Evolutionary conservation across 2,797 vertebrate genomes (phyloP).

Genomic region (Corythornis leucogaster): DNA sequence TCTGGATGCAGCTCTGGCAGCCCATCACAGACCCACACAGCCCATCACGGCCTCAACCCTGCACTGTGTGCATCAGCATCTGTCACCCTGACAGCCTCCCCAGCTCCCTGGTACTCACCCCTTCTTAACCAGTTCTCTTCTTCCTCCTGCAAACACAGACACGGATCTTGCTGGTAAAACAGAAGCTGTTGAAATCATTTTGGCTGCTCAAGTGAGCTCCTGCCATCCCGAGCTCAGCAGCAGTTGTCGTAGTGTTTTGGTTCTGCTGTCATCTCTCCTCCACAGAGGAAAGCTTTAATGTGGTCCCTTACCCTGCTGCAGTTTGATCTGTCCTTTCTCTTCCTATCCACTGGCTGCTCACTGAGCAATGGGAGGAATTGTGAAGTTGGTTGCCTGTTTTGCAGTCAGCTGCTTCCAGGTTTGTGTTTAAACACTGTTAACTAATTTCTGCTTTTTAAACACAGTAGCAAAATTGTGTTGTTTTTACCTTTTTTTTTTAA

Average conservation of each 20-base stretch:
- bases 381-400: conserved; percentile 37
- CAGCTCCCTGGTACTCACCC: not conserved
- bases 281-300: conserved; percentile 28
- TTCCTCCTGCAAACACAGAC: conserved; percentile 24
- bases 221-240: conserved; percentile 60
- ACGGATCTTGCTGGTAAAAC: conserved; percentile 45
- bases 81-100: not conserved
- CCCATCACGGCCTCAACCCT: not conserved
- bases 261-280: conserved; percentile 35
- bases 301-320: conserved; percentile 9
- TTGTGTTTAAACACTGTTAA: conserved; percentile 50
- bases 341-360: conserved; percentile 38
- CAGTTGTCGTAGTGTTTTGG: conserved; percentile 63
- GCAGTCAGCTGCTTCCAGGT: conserved; percentile 44
- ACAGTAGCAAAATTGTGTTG: conserved; percentile 34
- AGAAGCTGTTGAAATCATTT: conserved; percentile 69
- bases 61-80: rapidly evolving
- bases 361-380: conserved; percentile 37
- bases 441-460: conserved; percentile 46
- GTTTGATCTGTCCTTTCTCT: conserved; percentile 52
- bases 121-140: conserved; percentile 38
- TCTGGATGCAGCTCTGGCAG: rapidly evolving
- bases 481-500: conserved; percentile 17
- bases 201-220: conserved; percentile 69
- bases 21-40: not conserved